Evolutionary conservation across 2,888 invertebrate genomes (phyloP).

Genomic region (Polydesmus complanatus): DNA sequence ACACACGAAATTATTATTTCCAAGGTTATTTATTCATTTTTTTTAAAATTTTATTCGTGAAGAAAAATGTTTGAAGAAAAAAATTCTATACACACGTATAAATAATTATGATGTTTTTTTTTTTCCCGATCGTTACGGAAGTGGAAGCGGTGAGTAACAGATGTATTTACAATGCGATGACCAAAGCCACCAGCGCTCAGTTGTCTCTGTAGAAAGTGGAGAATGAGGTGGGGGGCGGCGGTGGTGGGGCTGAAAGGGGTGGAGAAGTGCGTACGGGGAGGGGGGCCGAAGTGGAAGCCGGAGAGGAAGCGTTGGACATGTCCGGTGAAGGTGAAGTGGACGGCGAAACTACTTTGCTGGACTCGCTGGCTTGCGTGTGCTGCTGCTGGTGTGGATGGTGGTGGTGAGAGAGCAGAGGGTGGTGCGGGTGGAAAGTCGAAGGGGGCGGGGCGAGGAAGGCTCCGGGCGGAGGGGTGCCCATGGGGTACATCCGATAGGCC

Average conservation of each 20-base stretch:
- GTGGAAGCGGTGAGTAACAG: no score
- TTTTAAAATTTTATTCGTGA: no score
- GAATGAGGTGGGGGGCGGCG: slow-evolving; percentile 18
- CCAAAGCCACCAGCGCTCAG: no score
- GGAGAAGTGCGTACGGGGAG: slow-evolving; percentile 13
- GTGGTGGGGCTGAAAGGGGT: slow-evolving; percentile 15
- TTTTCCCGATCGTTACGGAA: no score
- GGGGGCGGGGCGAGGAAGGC: not conserved
- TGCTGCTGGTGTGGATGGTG: no score
- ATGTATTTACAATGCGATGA: no score
- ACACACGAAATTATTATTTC: no score
- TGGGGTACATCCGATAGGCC: slow-evolving; percentile 46
- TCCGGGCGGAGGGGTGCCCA: slow-evolving; percentile 12
- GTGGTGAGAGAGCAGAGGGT: slow-evolving; percentile 4
- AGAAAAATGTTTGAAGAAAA: no score
- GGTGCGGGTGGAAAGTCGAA: slow-evolving; percentile 10
- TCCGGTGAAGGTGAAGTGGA: slow-evolving; percentile 15
- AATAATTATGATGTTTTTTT: no score
- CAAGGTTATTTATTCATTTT: no score
- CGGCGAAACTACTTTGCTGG: slow-evolving; percentile 15
- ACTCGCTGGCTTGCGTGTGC: slow-evolving; percentile 22
- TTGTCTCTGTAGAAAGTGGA: slow-evolving; percentile 7
- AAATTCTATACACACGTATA: no score
- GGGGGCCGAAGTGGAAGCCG: slow-evolving; percentile 14
- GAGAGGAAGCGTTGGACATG: slow-evolving; percentile 16